These are phyloP conservation scores for Spialia ferax DNA, from an alignment of 2,888 invertebrate species.

Conservation along the genomic window DNA sequence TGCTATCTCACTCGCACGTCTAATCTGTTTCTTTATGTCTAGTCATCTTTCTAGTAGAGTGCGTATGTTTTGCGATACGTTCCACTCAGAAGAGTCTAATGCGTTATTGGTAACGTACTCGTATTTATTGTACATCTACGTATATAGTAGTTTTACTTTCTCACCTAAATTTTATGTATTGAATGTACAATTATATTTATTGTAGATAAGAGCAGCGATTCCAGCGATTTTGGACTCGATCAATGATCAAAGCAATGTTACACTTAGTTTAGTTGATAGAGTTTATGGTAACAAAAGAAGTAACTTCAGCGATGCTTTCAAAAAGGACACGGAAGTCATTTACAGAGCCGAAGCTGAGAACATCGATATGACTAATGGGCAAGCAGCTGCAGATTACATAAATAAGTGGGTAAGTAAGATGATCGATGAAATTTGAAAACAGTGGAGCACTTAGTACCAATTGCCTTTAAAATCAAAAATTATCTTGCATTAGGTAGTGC, in stretches of 20 bases:
- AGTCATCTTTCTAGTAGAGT: too few relatives aligned
- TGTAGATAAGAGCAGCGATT: slow-evolving; percentile 14
- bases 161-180: too few relatives aligned
- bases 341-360: slow-evolving; percentile 48
- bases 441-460: too few relatives aligned
- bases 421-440: not conserved
- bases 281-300: slow-evolving; percentile 44
- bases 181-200: not conserved
- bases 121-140: too few relatives aligned
- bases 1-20: too few relatives aligned
- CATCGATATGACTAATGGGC: slow-evolving; percentile 46
- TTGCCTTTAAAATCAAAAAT: too few relatives aligned
- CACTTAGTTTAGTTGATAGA: slow-evolving; percentile 45
- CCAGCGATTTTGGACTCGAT: slow-evolving; percentile 5
- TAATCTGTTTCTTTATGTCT: too few relatives aligned
- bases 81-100: too few relatives aligned
- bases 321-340: slow-evolving; percentile 41
- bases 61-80: too few relatives aligned
- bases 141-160: too few relatives aligned
- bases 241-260: slow-evolving; percentile 40
- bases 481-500: too few relatives aligned
- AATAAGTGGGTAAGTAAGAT: slow-evolving; percentile 22
- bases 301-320: slow-evolving; percentile 44
- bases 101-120: too few relatives aligned
- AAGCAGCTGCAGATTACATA: slow-evolving; percentile 16